These are phyloP conservation scores for Etheostoma spectabile DNA, from an alignment of 2,113 vertebrate species.

Conservation along the genomic window DNA sequence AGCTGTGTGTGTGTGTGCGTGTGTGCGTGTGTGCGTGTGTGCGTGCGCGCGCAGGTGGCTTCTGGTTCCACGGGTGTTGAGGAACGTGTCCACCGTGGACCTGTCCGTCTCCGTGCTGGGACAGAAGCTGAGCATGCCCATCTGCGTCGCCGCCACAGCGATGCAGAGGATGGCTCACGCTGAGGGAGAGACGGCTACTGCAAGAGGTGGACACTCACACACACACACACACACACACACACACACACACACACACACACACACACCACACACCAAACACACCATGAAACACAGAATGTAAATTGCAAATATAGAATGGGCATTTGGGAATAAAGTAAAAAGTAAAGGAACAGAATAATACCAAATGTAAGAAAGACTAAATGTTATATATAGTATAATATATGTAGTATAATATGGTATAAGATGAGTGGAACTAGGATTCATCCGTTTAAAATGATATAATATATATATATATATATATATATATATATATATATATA, in stretches of 20 bases:
- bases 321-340: no score
- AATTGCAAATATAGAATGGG: no score
- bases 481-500: no score
- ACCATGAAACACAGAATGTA: not conserved
- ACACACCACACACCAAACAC: no score
- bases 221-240: not conserved
- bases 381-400: no score
- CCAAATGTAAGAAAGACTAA: no score
- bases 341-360: no score
- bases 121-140: constrained; percentile 88
- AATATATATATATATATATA: no score
- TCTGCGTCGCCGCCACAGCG: constrained; percentile 90
- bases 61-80: constrained; percentile 90
- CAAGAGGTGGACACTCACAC: constrained; percentile 83
- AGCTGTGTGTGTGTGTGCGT: not conserved
- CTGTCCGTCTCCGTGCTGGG: constrained; percentile 88
- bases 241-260: no score
- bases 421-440: no score
- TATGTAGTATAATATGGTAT: no score
- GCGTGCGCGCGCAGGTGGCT: constrained; percentile 85
- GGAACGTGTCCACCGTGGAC: constrained; percentile 89
- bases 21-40: constrained; percentile 7
- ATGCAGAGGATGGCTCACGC: constrained; percentile 97
- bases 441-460: no score
- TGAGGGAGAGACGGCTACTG: constrained; percentile 91